Base-by-base conservation (phyloP, 2,797 vertebrate species). In the Adelosebastes latens region DNA sequence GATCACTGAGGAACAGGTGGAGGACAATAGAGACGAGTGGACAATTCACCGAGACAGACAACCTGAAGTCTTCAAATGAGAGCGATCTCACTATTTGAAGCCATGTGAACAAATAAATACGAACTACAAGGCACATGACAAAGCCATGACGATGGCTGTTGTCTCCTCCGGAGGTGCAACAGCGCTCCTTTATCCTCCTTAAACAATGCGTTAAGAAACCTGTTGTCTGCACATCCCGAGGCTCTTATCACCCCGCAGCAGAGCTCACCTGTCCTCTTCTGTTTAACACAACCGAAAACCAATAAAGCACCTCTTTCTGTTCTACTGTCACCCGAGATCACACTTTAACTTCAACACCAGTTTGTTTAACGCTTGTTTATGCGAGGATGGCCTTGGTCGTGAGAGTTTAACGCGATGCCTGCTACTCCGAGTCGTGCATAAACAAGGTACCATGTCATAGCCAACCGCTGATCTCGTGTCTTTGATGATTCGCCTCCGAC, bases 401-500 rank as follows among this genome's bases (percentile, higher is more conserved):
- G 65, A 86, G 91, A 88, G 85, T 90, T 83, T 79, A 87, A 80
- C 61, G 27, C 46, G 29, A 79, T 63, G 87, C 85, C 83, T 89
- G 88, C 81, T 88, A 60, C 80, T 85, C 82, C 34, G 79, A 87
- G 83, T 86, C 79, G 77, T 39, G 75, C 78, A 73, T 87, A 91
- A 93, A 93, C 88, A 88, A 84, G 87, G 79, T 81, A 81, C 72
- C 82, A 77, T 80, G 78, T 87, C 90, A 76, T 31, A 81, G 86
- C 88, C 91, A 92, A 84, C 80, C 10, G 27, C 82, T 89, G 89
- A 93, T 93, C 88, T 93, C 64, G 68, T 88, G 90, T 89, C 92
- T 94, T 94, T 92, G 93, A 94, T 92, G 90, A 93, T 95, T 94
- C 67, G 87, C 89, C 77, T 88, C 88, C 86, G 82, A 93, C 85